Conservation (phyloP, 2,113 vertebrate genomes). For the Aramus guarauna region DNA sequence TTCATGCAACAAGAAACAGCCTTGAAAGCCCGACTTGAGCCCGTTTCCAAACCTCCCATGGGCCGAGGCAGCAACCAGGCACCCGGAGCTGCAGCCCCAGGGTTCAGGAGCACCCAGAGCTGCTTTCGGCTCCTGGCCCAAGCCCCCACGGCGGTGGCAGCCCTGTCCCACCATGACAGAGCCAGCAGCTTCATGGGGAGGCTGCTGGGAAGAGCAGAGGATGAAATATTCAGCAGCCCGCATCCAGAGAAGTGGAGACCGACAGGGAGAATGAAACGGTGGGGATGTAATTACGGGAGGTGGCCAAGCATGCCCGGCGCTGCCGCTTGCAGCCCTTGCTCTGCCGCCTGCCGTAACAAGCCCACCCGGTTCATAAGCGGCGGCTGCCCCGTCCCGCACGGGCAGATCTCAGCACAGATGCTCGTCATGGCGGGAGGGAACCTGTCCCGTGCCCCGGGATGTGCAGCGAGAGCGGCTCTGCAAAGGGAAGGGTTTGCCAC, state of each 20-base stretch:
- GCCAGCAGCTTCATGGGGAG: not conserved
- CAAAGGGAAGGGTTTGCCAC: not conserved
- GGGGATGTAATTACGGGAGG: not conserved
- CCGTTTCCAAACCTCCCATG: not conserved
- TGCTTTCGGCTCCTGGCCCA: rapidly evolving
- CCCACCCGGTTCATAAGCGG: not conserved
- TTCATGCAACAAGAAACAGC: not conserved
- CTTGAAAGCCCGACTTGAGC: not conserved
- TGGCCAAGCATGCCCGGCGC: not conserved
- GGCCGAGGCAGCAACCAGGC: not conserved
- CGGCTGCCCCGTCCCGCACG: not conserved
- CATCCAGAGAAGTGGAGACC: not conserved
- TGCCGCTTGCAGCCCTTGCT: not conserved
- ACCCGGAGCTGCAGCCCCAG: not conserved
- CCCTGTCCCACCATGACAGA: rapidly evolving
- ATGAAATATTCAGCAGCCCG: conserved; percentile 46
- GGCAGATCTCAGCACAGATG: not conserved
- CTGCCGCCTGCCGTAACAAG: not conserved
- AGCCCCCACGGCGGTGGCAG: not conserved
- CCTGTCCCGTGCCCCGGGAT: not conserved
- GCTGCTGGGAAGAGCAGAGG: not conserved
- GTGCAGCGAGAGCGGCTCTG: not conserved
- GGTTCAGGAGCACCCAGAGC: not conserved
- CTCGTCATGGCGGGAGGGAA: not conserved
- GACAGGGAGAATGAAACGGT: conserved; percentile 2